A percentile compares a stretch with the other conserved stretches of the same genome.
Conservation (phyloP, 1,140 invertebrate genomes). For the Lordiphosa collinella region DNA sequence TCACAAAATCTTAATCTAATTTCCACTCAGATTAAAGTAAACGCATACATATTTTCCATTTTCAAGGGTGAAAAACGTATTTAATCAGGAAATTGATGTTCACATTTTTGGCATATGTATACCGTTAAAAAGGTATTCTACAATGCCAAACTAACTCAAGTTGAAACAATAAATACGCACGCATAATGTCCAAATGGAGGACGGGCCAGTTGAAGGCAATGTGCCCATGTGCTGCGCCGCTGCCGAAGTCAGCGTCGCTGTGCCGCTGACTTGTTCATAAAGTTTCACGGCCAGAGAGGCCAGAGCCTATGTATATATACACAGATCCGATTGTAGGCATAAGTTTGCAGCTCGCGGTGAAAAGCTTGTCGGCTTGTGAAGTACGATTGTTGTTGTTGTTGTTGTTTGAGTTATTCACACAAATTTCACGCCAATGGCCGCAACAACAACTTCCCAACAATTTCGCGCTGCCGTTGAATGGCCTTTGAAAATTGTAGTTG, state of each 20-base stretch:
- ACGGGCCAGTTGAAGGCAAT: constrained; percentile 45
- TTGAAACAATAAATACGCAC: constrained; percentile 67
- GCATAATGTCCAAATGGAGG: constrained; percentile 50
- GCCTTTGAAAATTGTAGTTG: constrained; percentile 53
- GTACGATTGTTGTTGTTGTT: constrained; percentile 20
- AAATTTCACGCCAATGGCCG: constrained; percentile 71
- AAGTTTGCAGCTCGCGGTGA: constrained; percentile 56
- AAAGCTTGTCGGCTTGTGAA: constrained; percentile 41
- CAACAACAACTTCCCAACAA: constrained; percentile 27
- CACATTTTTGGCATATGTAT: not conserved
- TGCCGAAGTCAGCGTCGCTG: constrained; percentile 7
- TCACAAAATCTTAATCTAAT: too few relatives aligned
- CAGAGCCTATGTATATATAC: constrained; percentile 3
- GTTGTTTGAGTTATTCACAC: constrained; percentile 64
- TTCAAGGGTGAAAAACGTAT: too few relatives aligned
- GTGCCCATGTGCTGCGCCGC: constrained; percentile 33
- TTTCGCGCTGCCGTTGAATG: constrained; percentile 54
- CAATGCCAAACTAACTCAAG: constrained; percentile 34
- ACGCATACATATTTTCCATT: too few relatives aligned
- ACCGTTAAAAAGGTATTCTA: not conserved
- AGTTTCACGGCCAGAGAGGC: constrained; percentile 61
- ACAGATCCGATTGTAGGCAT: constrained; percentile 49
- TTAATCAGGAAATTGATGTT: too few relatives aligned
- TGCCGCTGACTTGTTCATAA: constrained; percentile 1
- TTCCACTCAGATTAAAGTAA: too few relatives aligned